These are phyloP conservation scores for Alentia gelatinosa DNA, from an alignment of 2,888 invertebrate genomes.

Conservation along the genomic window DNA sequence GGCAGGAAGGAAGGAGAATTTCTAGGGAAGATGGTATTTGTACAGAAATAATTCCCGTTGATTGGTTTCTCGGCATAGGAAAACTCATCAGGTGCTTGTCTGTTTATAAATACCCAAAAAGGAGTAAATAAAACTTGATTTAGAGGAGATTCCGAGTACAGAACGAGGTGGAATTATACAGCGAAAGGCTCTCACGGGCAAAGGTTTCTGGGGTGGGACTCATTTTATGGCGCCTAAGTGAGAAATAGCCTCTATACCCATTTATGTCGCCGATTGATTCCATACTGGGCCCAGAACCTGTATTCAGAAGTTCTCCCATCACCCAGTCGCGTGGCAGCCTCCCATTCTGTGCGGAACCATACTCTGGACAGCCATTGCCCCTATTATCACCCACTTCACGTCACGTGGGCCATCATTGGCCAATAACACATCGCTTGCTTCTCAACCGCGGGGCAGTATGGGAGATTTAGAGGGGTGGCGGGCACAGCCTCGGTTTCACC, in stretches of 20 bases:
- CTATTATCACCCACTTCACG: constrained; percentile 30
- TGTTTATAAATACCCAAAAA: too few relatives aligned
- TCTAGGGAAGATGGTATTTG: background rate
- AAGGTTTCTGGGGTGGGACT: background rate
- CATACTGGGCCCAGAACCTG: background rate
- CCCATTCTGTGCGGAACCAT: constrained; percentile 7
- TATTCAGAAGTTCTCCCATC: background rate
- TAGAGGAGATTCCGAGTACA: too few relatives aligned
- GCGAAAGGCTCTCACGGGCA: background rate
- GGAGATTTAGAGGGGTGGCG: background rate
- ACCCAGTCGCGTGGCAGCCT: background rate
- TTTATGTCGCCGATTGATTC: background rate
- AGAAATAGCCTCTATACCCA: background rate
- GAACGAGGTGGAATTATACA: background rate
- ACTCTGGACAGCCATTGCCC: background rate
- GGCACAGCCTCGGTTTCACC: background rate
- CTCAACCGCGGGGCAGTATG: background rate
- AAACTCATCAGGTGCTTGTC: background rate
- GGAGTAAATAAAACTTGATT: too few relatives aligned
- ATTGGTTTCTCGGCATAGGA: background rate
- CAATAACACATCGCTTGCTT: constrained; percentile 24
- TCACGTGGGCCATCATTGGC: constrained; percentile 14
- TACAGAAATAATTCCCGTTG: background rate
- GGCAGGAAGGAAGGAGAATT: background rate
- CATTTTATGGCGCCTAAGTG: background rate